A percentile compares a stretch with the other conserved stretches of the same genome.
Evolutionary conservation across 2,888 invertebrate genomes (phyloP).

Genomic region (Andrena flavipes): DNA sequence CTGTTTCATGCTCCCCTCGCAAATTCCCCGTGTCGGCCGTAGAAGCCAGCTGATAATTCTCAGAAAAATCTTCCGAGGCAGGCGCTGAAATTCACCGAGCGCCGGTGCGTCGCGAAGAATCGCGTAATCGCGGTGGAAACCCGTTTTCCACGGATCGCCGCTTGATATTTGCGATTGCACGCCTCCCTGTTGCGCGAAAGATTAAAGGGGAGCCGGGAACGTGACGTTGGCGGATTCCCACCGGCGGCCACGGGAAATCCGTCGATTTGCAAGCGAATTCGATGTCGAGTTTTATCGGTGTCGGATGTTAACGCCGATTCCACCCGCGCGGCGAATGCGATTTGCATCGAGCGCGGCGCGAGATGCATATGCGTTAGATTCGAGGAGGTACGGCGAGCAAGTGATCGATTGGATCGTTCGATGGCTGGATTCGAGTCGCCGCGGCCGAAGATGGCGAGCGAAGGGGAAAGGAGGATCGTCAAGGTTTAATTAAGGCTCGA

Average conservation of each 20-base stretch:
- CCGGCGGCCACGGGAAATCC: conserved; percentile 12
- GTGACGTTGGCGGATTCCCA: conserved; percentile 24
- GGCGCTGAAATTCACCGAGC: no score
- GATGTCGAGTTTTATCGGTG: not conserved
- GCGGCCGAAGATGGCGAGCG: not conserved
- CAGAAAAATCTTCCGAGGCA: no score
- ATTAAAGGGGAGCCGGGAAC: conserved; percentile 33
- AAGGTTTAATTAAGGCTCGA: conserved; percentile 36
- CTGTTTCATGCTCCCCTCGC: no score
- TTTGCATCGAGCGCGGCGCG: no score
- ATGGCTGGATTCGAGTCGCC: not conserved
- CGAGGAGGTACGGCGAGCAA: not conserved
- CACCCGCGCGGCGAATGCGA: not conserved
- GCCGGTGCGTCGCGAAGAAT: not conserved
- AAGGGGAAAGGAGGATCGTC: not conserved
- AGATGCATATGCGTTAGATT: no score
- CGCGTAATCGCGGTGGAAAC: not conserved
- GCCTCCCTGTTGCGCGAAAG: conserved; percentile 14
- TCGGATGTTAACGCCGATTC: not conserved
- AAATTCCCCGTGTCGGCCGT: no score
- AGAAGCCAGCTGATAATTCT: no score
- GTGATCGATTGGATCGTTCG: not conserved
- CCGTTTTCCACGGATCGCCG: not conserved
- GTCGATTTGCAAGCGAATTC: conserved; percentile 7
- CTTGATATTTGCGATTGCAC: not conserved